Percentiles rank a stretch among this genome's conserved stretches.
phyloP scores from a whole-genome alignment of 30 jellyfish, hydroid and myxozoan genomes.

The Cassiopea andromeda region DNA sequence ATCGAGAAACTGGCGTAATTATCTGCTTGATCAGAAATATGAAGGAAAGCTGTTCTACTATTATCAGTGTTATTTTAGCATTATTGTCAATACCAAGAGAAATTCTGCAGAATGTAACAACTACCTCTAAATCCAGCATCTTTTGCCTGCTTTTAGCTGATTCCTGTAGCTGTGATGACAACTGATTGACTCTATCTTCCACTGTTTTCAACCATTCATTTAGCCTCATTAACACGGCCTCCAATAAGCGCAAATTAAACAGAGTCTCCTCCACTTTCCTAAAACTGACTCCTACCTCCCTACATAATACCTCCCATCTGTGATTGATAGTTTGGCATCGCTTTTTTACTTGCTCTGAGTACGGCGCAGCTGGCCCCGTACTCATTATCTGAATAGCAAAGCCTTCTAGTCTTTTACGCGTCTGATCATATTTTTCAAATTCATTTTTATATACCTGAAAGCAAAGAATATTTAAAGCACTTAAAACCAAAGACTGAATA shows the following conservation, averaged over 20 bases:
- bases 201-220: conserved; percentile 76
- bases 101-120: neutral
- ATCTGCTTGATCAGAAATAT: neutral
- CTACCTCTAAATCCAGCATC: conserved; percentile 72
- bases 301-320: conserved; percentile 80
- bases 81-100: too few species aligned
- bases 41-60: too few species aligned
- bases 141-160: conserved; percentile 51
- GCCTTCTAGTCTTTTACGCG: conserved; percentile 59
- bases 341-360: conserved; percentile 62
- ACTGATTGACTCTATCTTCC: conserved; percentile 37
- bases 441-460: conserved; percentile 71
- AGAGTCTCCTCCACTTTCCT: conserved; percentile 70
- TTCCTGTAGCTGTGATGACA: conserved; percentile 41
- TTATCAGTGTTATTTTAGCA: too few species aligned
- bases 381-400: conserved; percentile 79
- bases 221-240: conserved; percentile 86
- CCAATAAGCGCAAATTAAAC: conserved; percentile 80
- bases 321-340: conserved; percentile 42
- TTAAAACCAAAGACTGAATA: too few species aligned
- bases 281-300: conserved; percentile 71
- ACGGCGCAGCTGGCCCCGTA: conserved; percentile 78
- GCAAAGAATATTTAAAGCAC: neutral
- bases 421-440: conserved; percentile 62
- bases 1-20: neutral